Base-by-base conservation (phyloP, 2,113 vertebrate species). In the Pitta sordida region DNA sequence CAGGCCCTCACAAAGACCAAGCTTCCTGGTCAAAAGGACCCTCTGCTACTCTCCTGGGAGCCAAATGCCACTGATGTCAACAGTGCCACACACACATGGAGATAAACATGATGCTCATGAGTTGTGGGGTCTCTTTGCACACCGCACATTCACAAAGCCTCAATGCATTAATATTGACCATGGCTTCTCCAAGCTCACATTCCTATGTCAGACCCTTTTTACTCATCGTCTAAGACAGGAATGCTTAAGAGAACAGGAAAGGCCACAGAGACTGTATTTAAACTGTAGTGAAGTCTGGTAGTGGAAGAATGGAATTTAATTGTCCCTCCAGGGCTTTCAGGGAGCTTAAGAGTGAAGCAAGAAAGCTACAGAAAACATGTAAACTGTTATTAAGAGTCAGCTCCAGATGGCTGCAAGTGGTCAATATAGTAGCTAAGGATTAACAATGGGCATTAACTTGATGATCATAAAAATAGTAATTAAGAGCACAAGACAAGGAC, bases 11-110 rank as follows among this genome's bases (percentile, higher is more conserved):
- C 58, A 76, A 67, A 49, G 46, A 84, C 34, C 44, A 65, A 65
- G 49, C 27, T 70, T 26, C 64, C 69, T 58, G 1, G 0, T 29
- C 48, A 52, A 87, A 84, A 84, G 69, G 46, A 78, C n/a, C 26
- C 17, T 71, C 68, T 64, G 44, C 68, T 43, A 20, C 9, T 27
- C 51, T 62, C 36, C 64, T 84, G 32, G 27, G 21, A n/a, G 14
- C 27, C 15, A 29, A 71, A 76, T 5, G 5, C 52, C 52, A 63
- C 3, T 36, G 48, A 56, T 10, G 26, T 62, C 80, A 89, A 48
- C 34, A 29, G 19, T 63, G 44, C 24, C 0, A 0, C 0, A 0
- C 29, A 63, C 19, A 58, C 39, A 44, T 0, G 1, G 37, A 12
- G 32, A 60, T 29, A 84, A 51, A 55, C n/a, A 17, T 1, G 10